Evolutionary conservation across 2,113 vertebrate genomes (phyloP), one percentile per base, ranked within the genome.

Genomic region (Hiodon tergisus): DNA sequence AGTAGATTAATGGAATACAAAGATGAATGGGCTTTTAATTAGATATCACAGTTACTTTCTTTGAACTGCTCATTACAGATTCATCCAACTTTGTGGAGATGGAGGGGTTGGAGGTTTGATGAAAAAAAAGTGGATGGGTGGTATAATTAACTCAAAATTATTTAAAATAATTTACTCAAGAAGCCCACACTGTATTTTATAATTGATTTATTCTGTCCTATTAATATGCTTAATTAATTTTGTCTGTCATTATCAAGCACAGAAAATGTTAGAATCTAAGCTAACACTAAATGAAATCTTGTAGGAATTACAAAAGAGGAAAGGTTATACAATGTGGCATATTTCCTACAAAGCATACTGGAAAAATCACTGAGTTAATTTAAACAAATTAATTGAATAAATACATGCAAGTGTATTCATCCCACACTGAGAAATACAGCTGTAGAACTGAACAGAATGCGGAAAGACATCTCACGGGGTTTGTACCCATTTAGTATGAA

Each of bases 11-110:
- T 80, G 13, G 61, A 47, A 68, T 69, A 68, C 69, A n/a, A 31
- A 77, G 62, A 76, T 76, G 46, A 59, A 82, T 82, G 62, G 67
- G 76, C 74, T 83, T 84, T 87, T 82, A 85, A 87, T 83, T 85
- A 78, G 68, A 67, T 70, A 68, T 81, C 63, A 54, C 68, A 72
- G 62, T 55, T 72, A 57, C 47, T 73, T 17, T 66, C 5, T 69
- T 79, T 79, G 66, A 62, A 75, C 65, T 78, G 77, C 77, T 48
- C n/a, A n/a, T 31, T 53, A 16, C 9, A 51, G 66, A 67, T 58
- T 4, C 54, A 74, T 67, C 65, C 0, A 74, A 67, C 54, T 69
- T 66, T 73, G 50, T 78, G 73, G 73, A 16, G 69, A 81, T 62
- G 57, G 59, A 69, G 6, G 62, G 4, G 66, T 31, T 31, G 31